Conservation (phyloP, 2,113 vertebrate species). For the Malaclemys terrapin region DNA sequence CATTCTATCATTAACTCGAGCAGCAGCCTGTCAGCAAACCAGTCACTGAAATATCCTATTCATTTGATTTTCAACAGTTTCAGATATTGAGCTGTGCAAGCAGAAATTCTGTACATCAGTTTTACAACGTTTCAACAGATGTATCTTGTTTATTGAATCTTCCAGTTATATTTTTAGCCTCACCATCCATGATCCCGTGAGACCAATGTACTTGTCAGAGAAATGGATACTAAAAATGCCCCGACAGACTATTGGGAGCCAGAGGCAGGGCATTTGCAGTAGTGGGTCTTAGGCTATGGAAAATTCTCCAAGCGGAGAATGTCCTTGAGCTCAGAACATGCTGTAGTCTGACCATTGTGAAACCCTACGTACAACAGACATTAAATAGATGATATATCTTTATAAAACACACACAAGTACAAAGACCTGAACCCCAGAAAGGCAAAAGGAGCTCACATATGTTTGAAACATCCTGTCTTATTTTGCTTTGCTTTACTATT, state of each 20-base stretch:
- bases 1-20: background rate
- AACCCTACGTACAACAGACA: background rate
- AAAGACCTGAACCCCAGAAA: background rate
- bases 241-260: background rate
- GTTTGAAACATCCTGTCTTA: background rate
- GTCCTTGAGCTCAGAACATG: background rate
- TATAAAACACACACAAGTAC: background rate
- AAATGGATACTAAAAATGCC: background rate
- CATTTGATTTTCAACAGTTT: background rate
- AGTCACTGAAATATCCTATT: background rate
- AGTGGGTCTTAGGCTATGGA: background rate
- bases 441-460: background rate
- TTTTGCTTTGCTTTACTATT: background rate
- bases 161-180: background rate
- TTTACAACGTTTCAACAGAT: background rate
- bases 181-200: background rate
- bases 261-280: background rate
- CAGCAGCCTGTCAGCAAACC: background rate
- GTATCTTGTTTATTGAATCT: background rate
- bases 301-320: background rate
- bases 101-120: background rate
- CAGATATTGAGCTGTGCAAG: background rate
- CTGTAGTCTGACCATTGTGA: accelerated
- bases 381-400: background rate
- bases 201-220: background rate